Evolutionary conservation across 1,140 invertebrate genomes (phyloP), one percentile per base, ranked within the genome.

Genomic region (Aphaenogaster rudis): DNA sequence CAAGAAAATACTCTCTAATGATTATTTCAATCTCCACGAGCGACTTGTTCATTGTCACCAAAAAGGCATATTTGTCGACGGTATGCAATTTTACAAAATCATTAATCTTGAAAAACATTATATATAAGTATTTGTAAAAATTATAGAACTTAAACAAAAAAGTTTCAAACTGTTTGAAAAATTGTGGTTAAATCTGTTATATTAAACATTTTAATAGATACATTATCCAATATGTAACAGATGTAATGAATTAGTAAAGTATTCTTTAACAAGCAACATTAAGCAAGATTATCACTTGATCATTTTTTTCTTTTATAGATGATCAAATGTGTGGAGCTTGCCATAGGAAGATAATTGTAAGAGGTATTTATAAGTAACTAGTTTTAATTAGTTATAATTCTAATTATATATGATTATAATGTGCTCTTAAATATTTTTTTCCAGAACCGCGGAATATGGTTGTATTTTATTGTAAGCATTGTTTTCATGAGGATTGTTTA

Each of bases 11-110:
- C 96, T 99, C 5, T 96, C 98, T 0, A 96, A 97, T 28, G 98
- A 99, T 96, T 99, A 99, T 94, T 99, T 98, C 92, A 97, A 98
- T 94, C 95, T 98, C n/a, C 97, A 99, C 93, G 97, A 98, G 87
- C 97, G 97, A 94, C 94, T 99, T 21, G 97, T 99, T 3, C 95
- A 96, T 45, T 96, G 96, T 50, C 98, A 99, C 90, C 97, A 97
- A 92, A 97, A 97, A 93, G 98, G 98, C 17, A 97, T 98, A 79
- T 96, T 96, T 66, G 94, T 97, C 52, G 96, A 97, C 92, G 96
- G 97, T 96, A 64, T 66, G 50, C 33, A 79, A 33, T 6, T 88
- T 74, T 0, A 69, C 21, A 33, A 50, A 77, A 59, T 64, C 5
- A 42, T 17, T 63, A 1, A 48, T 63, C 5, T 21, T 1, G 3